These are phyloP conservation scores for Lasioglossum lativentre DNA, from an alignment of 2,888 invertebrate genomes.

Conservation along the genomic window DNA sequence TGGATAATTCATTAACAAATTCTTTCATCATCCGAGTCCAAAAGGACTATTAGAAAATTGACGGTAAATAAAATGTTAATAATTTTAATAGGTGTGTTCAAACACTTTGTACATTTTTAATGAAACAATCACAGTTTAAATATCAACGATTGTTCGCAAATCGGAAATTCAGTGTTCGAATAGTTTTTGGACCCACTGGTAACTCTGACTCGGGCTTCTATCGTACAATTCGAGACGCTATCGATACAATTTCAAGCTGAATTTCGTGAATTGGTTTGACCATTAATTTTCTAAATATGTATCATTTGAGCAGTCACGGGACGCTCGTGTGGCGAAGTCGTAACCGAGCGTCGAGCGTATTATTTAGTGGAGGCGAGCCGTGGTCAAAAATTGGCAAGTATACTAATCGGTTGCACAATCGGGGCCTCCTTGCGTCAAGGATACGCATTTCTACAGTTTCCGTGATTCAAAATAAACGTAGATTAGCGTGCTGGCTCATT, in stretches of 20 bases:
- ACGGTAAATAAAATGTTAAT: too few species aligned
- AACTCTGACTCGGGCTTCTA: neutral
- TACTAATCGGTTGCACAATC: slow-evolving; percentile 40
- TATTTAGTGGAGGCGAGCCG: slow-evolving; percentile 5
- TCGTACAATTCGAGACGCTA: neutral
- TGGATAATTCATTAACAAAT: too few species aligned
- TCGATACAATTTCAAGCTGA: neutral
- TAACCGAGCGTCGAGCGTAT: neutral
- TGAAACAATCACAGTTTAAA: neutral
- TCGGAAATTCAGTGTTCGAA: neutral
- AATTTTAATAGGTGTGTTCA: too few species aligned
- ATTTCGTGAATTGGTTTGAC: neutral
- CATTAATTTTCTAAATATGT: neutral
- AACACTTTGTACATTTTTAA: too few species aligned
- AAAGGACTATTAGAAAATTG: too few species aligned
- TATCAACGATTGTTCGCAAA: neutral
- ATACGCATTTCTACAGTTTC: slow-evolving; percentile 23
- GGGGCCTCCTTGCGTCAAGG: neutral
- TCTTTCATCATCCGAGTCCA: too few species aligned
- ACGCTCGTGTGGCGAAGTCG: neutral
- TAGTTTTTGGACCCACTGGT: neutral
- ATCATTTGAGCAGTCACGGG: neutral
- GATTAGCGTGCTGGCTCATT: slow-evolving; percentile 36
- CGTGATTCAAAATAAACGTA: slow-evolving; percentile 47
- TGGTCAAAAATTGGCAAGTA: slow-evolving; percentile 17